Base-by-base conservation (phyloP, 2,888 invertebrate genomes). In the Lissocephala sabroskyi region DNA sequence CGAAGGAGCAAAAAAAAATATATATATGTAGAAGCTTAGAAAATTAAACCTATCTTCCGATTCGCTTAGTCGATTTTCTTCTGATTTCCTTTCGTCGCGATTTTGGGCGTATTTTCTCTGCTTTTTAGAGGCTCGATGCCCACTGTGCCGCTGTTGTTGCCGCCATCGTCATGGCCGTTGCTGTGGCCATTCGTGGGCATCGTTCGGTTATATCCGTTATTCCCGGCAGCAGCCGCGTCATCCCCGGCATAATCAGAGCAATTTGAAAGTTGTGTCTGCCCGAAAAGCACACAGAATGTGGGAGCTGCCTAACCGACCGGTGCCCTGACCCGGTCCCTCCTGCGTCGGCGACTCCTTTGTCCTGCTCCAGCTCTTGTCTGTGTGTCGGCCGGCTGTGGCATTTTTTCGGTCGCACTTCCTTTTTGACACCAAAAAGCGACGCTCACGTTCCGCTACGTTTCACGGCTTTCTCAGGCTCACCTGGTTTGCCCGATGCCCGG, bases 191-290 rank as follows among this genome's bases (percentile, higher is more conserved):
- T 30, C 30, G 30, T 30, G 30, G 26, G n/a, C 13, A 11, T 14
- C 18, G 16, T 35, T 41, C 30, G 17, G 18, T 16, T 42, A 7
- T 28, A 30, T 7, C 30, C 9, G 30, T 30, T n/a, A 26, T 29
- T 23, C 43, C 11, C 30, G n/a, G 3, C 30, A 30, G 9, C 30
- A 10, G 3, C 3, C 6, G 6, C 3, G n/a, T 30, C 30, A 11
- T 43, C 33, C 33, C 29, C 28, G 44, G 68, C 68, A 68, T 73
- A 68, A 68, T 73, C 68, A 68, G 68, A 65, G 65, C 65, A 52
- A 61, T 68, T 59, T 61, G 59, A 73, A 73, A 68, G 68, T 68
- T 68, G 59, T 59, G 62, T 73, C 68, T 73, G 73, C 65, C 16
- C 35, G 16, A 35, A 35, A 16, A 35, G 9, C 35, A 16, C 35